phyloP scores from a whole-genome alignment of 1,140 invertebrate genomes.

The Heliconius hewitsoni region DNA sequence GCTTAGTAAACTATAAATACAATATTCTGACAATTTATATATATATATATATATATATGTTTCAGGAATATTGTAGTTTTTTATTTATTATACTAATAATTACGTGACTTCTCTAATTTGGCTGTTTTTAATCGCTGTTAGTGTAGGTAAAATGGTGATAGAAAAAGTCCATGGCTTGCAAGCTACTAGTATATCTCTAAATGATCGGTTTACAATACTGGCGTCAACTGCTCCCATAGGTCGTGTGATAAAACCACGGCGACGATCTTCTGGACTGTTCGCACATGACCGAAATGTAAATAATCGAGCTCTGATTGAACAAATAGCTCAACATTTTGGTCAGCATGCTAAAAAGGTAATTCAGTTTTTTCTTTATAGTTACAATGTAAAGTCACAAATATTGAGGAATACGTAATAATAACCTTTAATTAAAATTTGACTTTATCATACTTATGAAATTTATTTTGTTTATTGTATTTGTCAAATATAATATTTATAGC shows the following conservation, averaged over 20 bases:
- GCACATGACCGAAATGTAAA: conserved; percentile 36
- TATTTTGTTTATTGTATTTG: no score
- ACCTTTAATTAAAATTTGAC: no score
- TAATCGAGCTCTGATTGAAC: conserved; percentile 49
- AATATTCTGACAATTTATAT: neutral
- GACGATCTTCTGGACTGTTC: conserved; percentile 32
- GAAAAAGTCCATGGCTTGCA: conserved; percentile 66
- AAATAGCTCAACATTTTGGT: conserved; percentile 54
- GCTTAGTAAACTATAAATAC: neutral
- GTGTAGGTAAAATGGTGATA: conserved; percentile 56
- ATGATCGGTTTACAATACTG: conserved; percentile 64
- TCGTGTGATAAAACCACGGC: conserved; percentile 35
- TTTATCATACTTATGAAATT: no score
- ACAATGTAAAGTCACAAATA: neutral
- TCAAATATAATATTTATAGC: conserved; percentile 41
- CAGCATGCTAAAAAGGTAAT: conserved; percentile 55
- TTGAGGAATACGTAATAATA: neutral
- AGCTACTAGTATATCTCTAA: conserved; percentile 57
- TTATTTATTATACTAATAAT: neutral
- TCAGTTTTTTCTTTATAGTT: neutral
- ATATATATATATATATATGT: neutral
- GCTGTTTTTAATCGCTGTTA: conserved; percentile 13
- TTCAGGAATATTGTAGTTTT: neutral
- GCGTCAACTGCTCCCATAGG: conserved; percentile 40
- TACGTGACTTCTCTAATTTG: neutral